phyloP scores from a whole-genome alignment of 2,888 invertebrate species.

The Oscheius sp. region DNA sequence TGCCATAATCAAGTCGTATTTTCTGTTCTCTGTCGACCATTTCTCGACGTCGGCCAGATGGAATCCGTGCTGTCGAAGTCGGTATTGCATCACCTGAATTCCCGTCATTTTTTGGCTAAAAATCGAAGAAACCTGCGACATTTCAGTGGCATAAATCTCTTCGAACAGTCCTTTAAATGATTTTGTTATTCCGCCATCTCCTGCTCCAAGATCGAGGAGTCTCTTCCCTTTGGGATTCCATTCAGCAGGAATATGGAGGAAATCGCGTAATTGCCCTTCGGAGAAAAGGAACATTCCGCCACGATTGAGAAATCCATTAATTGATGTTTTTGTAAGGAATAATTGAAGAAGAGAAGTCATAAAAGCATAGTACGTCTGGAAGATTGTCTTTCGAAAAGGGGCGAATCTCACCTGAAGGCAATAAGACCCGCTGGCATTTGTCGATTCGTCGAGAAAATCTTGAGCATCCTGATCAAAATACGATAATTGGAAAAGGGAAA shows the following conservation, averaged over 20 bases:
- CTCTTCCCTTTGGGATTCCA: slow-evolving; percentile 45
- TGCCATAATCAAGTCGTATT: slow-evolving; percentile 83
- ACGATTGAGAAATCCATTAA: slow-evolving; percentile 84
- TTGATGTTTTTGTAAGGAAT: slow-evolving; percentile 93
- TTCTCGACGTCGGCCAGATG: slow-evolving; percentile 78
- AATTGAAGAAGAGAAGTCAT: slow-evolving; percentile 86
- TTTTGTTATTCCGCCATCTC: slow-evolving; percentile 92
- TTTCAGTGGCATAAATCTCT: slow-evolving; percentile 87
- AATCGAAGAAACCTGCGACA: slow-evolving; percentile 78
- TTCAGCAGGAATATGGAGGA: slow-evolving; percentile 76
- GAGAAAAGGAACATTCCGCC: slow-evolving; percentile 96
- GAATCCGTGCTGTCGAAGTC: slow-evolving; percentile 83
- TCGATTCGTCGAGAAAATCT: slow-evolving; percentile 56
- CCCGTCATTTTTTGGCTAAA: background rate
- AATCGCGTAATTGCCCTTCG: slow-evolving; percentile 82
- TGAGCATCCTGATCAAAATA: slow-evolving; percentile 51
- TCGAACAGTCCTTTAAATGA: slow-evolving; percentile 83
- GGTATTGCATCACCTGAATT: slow-evolving; percentile 82
- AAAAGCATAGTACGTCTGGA: slow-evolving; percentile 89
- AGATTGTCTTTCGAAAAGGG: slow-evolving; percentile 76
- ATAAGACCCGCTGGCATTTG: slow-evolving; percentile 45
- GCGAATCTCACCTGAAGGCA: slow-evolving; percentile 54
- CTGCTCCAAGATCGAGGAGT: slow-evolving; percentile 86
- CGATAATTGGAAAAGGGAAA: slow-evolving; percentile 35
- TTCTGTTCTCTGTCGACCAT: slow-evolving; percentile 56